A percentile compares a stretch with the other conserved stretches of the same genome.
Conservation (phyloP, 2,888 invertebrate species). For the Tachina fera region DNA sequence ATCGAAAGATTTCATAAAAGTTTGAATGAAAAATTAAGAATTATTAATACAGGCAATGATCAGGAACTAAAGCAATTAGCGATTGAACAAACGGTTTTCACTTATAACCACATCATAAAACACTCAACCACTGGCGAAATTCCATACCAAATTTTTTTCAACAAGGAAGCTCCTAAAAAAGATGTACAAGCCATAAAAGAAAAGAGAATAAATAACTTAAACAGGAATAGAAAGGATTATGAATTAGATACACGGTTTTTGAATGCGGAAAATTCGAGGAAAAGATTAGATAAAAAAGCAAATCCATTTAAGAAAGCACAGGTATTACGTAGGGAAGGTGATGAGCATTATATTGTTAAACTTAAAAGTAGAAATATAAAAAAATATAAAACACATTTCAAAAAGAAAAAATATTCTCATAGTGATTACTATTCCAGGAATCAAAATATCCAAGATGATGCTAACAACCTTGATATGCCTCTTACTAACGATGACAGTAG, state of each 20-base stretch:
- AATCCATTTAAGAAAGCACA: conserved; percentile 14
- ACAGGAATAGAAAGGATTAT: conserved; percentile 1
- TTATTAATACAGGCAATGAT: conserved; percentile 35
- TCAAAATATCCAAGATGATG: not conserved
- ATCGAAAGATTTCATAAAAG: conserved; percentile 56
- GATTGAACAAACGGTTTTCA: no score
- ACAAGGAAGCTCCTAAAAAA: not conserved
- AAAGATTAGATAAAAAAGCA: conserved; percentile 17
- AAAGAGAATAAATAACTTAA: no score
- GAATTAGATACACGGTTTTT: not conserved
- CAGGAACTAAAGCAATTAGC: conserved; percentile 1
- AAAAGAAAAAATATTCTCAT: not conserved
- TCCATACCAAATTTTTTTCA: conserved; percentile 2
- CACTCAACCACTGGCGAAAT: conserved; percentile 5
- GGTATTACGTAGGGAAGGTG: conserved; percentile 4
- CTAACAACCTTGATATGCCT: not conserved
- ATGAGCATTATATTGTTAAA: conserved; percentile 23
- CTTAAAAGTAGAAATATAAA: not conserved
- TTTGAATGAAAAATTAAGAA: conserved; percentile 52
- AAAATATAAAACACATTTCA: not conserved
- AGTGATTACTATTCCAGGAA: conserved; percentile 4
- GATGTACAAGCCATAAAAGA: not conserved
- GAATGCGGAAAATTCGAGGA: conserved; percentile 14
- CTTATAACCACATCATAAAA: no score
- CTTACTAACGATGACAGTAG: not conserved